Percentiles rank a stretch among this genome's conserved stretches.
Conservation (phyloP, 1,140 invertebrate genomes). For the Eurosta solidaginis region DNA sequence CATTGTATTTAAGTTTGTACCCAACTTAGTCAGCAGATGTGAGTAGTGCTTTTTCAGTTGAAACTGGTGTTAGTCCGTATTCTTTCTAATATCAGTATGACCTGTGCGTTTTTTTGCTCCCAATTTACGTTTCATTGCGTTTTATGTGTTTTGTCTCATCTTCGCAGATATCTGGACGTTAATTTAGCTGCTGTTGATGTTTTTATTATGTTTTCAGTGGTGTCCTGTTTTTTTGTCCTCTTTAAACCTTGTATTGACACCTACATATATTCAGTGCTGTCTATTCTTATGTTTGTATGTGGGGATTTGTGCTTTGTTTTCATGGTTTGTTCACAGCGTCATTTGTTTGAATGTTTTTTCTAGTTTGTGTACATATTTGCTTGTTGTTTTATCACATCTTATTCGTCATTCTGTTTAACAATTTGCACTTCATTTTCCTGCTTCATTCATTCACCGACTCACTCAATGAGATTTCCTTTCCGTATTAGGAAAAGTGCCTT, state of each 20-base stretch:
- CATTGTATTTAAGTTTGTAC: no score
- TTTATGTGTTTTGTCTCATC: neutral
- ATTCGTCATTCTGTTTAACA: neutral
- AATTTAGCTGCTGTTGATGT: neutral
- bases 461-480: conserved; percentile 22
- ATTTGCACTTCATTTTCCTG: conserved; percentile 25
- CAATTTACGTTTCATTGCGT: conserved; percentile 31
- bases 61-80: no score
- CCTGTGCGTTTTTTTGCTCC: conserved; percentile 1
- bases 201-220: neutral
- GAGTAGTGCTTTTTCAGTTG: no score
- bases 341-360: conserved; percentile 19
- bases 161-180: neutral
- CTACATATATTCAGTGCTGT: neutral
- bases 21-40: no score
- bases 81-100: no score
- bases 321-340: neutral
- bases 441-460: conserved; percentile 16
- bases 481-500: neutral
- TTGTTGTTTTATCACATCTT: neutral
- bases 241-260: neutral
- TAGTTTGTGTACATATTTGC: neutral
- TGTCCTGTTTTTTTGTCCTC: neutral
- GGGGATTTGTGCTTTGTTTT: neutral
- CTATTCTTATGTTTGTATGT: neutral